Base-by-base conservation (phyloP, 1,140 invertebrate species). In the Macrotrachela quadricornifera region DNA sequence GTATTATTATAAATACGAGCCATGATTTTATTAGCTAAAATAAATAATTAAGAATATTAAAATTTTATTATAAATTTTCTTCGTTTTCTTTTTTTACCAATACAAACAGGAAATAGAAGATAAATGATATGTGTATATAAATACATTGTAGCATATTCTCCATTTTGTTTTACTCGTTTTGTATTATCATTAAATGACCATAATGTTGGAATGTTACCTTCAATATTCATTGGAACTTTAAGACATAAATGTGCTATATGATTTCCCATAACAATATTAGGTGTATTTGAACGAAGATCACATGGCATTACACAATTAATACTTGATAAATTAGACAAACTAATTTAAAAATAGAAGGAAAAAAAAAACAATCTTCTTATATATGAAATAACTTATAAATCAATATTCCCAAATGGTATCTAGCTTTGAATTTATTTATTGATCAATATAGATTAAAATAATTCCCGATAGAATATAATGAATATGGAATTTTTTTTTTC, bases 151-250 rank as follows among this genome's bases (percentile, higher is more conserved):
- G 46, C 21, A 47, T 45, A 53, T 30, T 46, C 37, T 47, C 37
- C 44, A 17, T 36, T 39, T 41, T 48, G 17, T 53, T 53, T 53
- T 13, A 53, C 18, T 40, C 46, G 42, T 38, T 38, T 43, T 47
- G 45, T 53, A 39, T 47, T 47, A 39, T 46, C 40, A 42, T 53
- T 53, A 10, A 44, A 46, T 38, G 46, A 39, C 51, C 51, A 53
- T 11, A 53, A 41, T 15, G 44, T 21, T 37, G 51, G 51, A 38
- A 53, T 53, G 6, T 18, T 37, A 15, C 51, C 51, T 46, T 53
- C 51, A 30, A 44, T 53, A 45, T 48, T 42, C 14, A 46, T n/a
- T 36, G 51, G 45, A 18, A 53, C 18, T 15, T 36, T 46, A 10
- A 53, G 13, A n/a, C 12, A 53, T 12, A 46, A 9, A 17, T 46